Percentiles rank a stretch among this genome's conserved stretches.
Conservation (phyloP, 2,888 invertebrate species). For the Hipparchia sbordonii region DNA sequence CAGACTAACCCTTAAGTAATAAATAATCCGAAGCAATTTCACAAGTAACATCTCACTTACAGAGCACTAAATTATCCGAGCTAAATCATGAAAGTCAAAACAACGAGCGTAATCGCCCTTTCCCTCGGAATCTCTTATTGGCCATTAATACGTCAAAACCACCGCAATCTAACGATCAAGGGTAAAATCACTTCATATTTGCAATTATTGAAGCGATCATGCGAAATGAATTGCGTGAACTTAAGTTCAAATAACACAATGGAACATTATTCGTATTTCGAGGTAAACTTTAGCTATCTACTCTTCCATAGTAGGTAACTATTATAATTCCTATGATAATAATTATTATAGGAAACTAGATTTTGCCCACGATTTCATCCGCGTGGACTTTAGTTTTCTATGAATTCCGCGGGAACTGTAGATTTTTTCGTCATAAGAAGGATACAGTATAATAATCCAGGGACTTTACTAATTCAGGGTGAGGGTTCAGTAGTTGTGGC, state of each 20-base stretch:
- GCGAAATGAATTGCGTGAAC: conserved; percentile 4
- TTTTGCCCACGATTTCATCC: too few species aligned
- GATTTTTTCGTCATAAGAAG: too few species aligned
- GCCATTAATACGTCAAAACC: conserved; percentile 57
- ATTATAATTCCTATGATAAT: too few species aligned
- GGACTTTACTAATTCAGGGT: too few species aligned
- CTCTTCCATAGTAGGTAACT: too few species aligned
- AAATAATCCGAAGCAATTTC: conserved; percentile 40
- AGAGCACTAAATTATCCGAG: conserved; percentile 38
- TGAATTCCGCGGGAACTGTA: too few species aligned
- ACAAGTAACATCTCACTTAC: conserved; percentile 40
- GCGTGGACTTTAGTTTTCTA: too few species aligned
- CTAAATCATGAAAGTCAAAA: conserved; percentile 53
- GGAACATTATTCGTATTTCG: not conserved
- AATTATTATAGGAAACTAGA: too few species aligned
- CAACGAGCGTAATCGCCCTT: conserved; percentile 52
- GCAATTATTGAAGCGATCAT: conserved; percentile 50
- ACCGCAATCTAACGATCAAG: conserved; percentile 54
- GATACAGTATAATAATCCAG: too few species aligned
- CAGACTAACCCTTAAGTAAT: conserved; percentile 16
- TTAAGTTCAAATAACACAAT: not conserved
- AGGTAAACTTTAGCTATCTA: not conserved
- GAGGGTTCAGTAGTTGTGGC: too few species aligned
- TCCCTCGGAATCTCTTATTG: conserved; percentile 51
- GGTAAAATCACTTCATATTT: conserved; percentile 63